These are phyloP conservation scores for Gonocerus acuteangulatus DNA, from an alignment of 2,888 invertebrate genomes.

Conservation along the genomic window DNA sequence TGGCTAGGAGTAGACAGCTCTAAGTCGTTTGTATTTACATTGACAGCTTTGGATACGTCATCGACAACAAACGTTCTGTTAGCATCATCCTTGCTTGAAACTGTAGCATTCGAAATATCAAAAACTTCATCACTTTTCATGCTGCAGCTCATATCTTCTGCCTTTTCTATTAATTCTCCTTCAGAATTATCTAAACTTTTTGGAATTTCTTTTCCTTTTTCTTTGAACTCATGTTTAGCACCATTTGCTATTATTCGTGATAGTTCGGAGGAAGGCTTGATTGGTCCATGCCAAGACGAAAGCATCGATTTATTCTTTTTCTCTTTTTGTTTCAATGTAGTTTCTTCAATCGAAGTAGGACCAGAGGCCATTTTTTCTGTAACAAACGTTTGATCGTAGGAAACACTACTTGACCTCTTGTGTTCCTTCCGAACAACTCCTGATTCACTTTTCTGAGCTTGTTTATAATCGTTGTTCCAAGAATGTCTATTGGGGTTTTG, in stretches of 20 bases:
- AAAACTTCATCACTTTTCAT: constrained; percentile 36
- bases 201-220: constrained; percentile 29
- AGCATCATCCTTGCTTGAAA: constrained; percentile 32
- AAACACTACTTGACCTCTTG: constrained; percentile 47
- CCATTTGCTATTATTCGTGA: constrained; percentile 34
- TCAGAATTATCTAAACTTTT: constrained; percentile 28
- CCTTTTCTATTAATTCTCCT: constrained; percentile 27
- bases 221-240: constrained; percentile 32
- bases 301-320: constrained; percentile 31
- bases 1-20: constrained; percentile 37
- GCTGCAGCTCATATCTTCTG: constrained; percentile 35
- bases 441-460: constrained; percentile 34
- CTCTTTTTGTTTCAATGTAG: constrained; percentile 14
- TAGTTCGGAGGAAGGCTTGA: constrained; percentile 36
- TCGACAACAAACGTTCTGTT: constrained; percentile 36
- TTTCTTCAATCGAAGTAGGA: constrained; percentile 33
- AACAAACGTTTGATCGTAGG: constrained; percentile 43
- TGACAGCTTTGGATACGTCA: constrained; percentile 37
- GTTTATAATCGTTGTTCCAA: constrained; percentile 44
- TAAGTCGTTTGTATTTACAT: constrained; percentile 36
- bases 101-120: constrained; percentile 34
- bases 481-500: constrained; percentile 46
- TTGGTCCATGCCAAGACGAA: constrained; percentile 37
- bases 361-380: constrained; percentile 32
- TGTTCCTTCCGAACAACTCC: constrained; percentile 41